These are phyloP conservation scores for Polydrusus tereticollis DNA, from an alignment of 2,888 invertebrate species.

Conservation along the genomic window DNA sequence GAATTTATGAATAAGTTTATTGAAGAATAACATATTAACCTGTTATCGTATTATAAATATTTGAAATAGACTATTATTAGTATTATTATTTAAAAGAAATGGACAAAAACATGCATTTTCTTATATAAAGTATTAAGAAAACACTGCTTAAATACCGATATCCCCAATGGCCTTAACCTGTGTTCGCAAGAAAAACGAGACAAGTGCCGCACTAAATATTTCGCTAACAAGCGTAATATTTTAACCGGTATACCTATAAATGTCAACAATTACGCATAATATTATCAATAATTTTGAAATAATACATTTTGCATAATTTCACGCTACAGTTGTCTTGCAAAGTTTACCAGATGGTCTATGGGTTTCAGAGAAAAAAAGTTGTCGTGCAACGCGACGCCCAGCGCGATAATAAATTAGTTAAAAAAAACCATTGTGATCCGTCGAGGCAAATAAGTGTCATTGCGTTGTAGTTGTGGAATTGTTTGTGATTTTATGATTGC, in stretches of 20 bases:
- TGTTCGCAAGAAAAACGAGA: background rate
- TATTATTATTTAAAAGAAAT: no score
- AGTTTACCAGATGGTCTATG: constrained; percentile 1
- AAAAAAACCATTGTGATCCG: constrained; percentile 1
- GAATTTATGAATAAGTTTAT: no score
- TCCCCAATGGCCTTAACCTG: background rate
- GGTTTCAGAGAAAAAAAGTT: background rate
- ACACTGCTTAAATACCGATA: background rate
- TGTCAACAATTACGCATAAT: constrained; percentile 10
- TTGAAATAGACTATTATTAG: no score
- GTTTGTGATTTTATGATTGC: no score
- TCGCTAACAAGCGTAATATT: background rate
- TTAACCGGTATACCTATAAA: constrained; percentile 18
- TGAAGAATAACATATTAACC: no score
- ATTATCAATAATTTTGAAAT: background rate
- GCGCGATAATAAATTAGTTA: background rate
- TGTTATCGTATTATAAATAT: no score
- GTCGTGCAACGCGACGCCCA: background rate
- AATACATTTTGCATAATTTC: constrained; percentile 14
- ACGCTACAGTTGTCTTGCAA: constrained; percentile 5
- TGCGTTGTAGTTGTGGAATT: background rate
- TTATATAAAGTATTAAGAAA: background rate
- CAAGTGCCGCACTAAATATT: background rate
- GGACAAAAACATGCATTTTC: no score
- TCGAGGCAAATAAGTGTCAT: background rate